phyloP scores from a whole-genome alignment of 2,797 vertebrate species.

The Alauda arvensis region DNA sequence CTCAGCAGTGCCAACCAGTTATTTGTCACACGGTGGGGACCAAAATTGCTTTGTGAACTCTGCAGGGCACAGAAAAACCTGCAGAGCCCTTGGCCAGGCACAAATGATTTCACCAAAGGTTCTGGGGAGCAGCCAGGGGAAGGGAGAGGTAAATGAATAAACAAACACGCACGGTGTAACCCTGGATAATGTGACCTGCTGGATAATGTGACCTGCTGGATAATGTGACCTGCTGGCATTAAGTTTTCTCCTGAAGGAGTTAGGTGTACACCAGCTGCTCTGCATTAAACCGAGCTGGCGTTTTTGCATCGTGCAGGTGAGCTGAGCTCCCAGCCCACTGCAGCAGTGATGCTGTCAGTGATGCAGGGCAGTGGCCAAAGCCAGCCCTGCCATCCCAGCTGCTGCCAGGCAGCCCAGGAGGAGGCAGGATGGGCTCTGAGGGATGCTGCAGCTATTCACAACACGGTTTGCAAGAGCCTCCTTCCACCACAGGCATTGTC shows the following conservation, averaged over 20 bases:
- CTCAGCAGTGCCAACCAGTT: not conserved
- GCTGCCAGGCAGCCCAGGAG: not conserved
- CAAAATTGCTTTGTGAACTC: not conserved
- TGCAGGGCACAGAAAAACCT: not conserved
- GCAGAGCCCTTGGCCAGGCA: not conserved
- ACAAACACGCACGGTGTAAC: not conserved
- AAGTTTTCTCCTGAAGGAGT: slow-evolving; percentile 58
- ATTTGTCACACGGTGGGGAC: not conserved
- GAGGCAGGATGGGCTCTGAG: not conserved
- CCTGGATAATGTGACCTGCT: slow-evolving; percentile 35
- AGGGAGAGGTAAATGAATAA: not conserved
- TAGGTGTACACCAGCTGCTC: slow-evolving; percentile 62
- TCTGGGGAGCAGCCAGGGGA: not conserved
- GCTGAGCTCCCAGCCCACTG: slow-evolving; percentile 45
- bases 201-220: slow-evolving; percentile 46
- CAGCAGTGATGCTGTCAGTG: slow-evolving; percentile 16
- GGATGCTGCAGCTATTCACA: not conserved
- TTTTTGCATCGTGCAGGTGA: slow-evolving; percentile 65
- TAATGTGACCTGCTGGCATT: slow-evolving; percentile 53
- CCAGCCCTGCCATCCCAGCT: slow-evolving; percentile 42
- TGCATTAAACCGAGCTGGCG: slow-evolving; percentile 68
- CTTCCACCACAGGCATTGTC: not conserved
- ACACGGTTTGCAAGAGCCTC: slow-evolving; percentile 6
- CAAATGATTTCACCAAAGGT: not conserved
- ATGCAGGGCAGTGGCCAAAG: not conserved